A percentile compares a stretch with the other conserved stretches of the same genome.
Evolutionary conservation across 2,797 vertebrate species (phyloP).

Genomic region (Threskiornis aethiopicus): DNA sequence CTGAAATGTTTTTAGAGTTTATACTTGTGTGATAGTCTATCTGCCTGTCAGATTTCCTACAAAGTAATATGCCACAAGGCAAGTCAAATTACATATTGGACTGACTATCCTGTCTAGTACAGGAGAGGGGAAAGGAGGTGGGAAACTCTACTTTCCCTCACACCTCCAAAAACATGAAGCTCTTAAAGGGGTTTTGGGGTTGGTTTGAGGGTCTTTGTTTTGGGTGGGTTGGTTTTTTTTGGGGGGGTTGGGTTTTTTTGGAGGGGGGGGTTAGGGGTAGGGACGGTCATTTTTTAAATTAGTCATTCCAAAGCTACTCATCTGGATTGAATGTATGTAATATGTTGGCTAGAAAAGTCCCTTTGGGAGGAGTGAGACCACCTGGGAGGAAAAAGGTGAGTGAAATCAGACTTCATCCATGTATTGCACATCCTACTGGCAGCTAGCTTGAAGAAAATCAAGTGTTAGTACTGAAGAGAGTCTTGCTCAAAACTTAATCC

Average conservation of each 20-base stretch:
- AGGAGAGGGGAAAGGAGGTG: rapidly evolving
- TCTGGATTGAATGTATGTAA: neutral
- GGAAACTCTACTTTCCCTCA: neutral
- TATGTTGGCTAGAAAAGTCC: neutral
- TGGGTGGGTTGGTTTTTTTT: neutral
- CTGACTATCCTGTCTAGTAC: neutral
- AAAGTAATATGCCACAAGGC: neutral
- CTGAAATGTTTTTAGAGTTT: neutral
- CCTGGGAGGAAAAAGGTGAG: neutral
- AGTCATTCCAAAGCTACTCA: neutral
- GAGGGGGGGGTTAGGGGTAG: too few species aligned
- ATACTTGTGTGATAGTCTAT: neutral
- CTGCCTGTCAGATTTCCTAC: neutral
- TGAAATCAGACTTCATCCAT: neutral
- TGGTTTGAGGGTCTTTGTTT: neutral
- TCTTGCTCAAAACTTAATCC: neutral
- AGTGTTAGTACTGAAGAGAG: neutral
- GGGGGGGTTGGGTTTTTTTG: too few species aligned
- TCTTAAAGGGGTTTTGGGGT: neutral
- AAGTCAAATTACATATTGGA: neutral
- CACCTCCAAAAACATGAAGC: neutral
- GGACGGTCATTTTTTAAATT: neutral
- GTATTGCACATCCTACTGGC: neutral
- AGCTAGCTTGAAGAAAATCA: neutral
- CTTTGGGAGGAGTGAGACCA: neutral